These are phyloP conservation scores for Glyphotaelius pellucidus DNA, from an alignment of 2,888 invertebrate species.

Conservation along the genomic window DNA sequence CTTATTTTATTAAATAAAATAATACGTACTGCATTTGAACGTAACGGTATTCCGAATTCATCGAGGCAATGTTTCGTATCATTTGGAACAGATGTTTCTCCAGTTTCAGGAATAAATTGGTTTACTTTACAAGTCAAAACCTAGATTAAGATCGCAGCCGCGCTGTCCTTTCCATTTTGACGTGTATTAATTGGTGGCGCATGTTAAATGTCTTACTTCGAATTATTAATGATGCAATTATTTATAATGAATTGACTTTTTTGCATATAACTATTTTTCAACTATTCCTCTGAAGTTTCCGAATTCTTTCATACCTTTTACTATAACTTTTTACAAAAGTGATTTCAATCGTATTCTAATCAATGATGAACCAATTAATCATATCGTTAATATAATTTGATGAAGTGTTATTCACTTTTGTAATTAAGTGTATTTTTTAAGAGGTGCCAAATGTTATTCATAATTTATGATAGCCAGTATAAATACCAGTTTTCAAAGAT, in stretches of 20 bases:
- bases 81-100: slow-evolving; percentile 32
- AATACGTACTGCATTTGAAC: not conserved
- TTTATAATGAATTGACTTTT: slow-evolving; percentile 20
- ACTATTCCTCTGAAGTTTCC: not conserved
- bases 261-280: slow-evolving; percentile 17
- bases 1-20: not conserved
- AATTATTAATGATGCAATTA: slow-evolving; percentile 33
- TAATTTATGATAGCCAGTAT: not conserved
- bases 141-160: slow-evolving; percentile 28
- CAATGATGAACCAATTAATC: not conserved
- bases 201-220: slow-evolving; percentile 7
- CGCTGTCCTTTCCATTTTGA: slow-evolving; percentile 7
- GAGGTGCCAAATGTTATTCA: not conserved
- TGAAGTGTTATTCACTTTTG: not conserved
- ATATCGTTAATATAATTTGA: not conserved
- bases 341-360: too few species aligned
- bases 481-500: not conserved
- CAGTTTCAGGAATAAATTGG: slow-evolving; percentile 32
- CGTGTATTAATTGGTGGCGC: slow-evolving; percentile 37
- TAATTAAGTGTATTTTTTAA: not conserved
- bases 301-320: not conserved
- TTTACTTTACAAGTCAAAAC: slow-evolving; percentile 32
- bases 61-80: not conserved
- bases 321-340: not conserved
- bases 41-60: not conserved